Evolutionary conservation across 1,140 invertebrate genomes (phyloP), one percentile per base, ranked within the genome.

Genomic region (Drosophila watanabei): DNA sequence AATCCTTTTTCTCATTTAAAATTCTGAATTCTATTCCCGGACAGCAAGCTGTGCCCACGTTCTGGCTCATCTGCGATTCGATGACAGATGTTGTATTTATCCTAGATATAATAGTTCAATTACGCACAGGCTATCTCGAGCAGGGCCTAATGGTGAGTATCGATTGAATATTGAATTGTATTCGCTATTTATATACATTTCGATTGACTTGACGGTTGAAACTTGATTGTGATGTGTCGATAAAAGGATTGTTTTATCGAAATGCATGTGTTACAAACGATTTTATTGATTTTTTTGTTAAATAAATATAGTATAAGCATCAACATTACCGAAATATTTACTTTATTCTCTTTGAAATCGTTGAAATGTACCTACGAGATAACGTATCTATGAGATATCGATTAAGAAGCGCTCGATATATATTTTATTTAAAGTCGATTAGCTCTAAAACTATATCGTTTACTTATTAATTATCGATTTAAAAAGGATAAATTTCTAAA

Each of bases 111-210:
- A 95, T 95, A 24, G 97, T 99, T 41, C 98, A 99, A 93, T 96
- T 99, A 81, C 95, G 98, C 51, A 99, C 98, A 33, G 98, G 98
- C n/a, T 99, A 99, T 92, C 94, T 99, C 66, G 98, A 99, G 93
- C 98, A 99, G 93, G 98, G 98, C 14, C 95, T 98, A 9, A 98
- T 98, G 96, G 98, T 96, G 84, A 85, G 88, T 76, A 97, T 98
- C 95, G 97, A 96, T 85, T 58, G 52, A 51, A 51, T 51, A 16
- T 49, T 49, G 9, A 16, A 49, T 16, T 16, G 8, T 1, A 10
- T 9, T 49, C 2, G 14, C 8, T 49, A 49, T 49, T 49, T 49
- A 30, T 49, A 45, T 1, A n/a, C 10, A 43, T 45, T 45, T 20
- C 2, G 10, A 18, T 10, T 18, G 41, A 10, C 4, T 18, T 10